Evolutionary conservation across 2,113 vertebrate species (phyloP).

Genomic region (Fulica atra): DNA sequence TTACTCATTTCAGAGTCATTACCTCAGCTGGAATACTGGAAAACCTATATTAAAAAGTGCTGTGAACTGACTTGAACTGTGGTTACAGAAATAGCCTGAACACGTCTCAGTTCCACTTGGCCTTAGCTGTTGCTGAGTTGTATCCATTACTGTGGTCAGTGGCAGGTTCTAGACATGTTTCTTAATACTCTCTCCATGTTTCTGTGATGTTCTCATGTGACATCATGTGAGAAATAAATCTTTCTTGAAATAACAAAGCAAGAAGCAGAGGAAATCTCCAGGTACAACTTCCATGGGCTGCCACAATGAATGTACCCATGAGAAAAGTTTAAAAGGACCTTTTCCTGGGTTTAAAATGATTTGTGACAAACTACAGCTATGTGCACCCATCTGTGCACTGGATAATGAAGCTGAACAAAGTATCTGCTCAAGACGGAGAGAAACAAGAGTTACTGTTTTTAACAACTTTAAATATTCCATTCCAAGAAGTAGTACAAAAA

Average conservation of each 20-base stretch:
- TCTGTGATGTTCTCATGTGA: not conserved
- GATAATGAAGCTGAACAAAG: conserved; percentile 4
- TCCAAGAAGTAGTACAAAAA: not conserved
- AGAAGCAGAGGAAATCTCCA: not conserved
- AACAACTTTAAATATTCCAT: not conserved
- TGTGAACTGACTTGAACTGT: not conserved
- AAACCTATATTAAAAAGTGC: not conserved
- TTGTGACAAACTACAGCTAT: not conserved
- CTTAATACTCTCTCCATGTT: not conserved
- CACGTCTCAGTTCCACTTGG: not conserved
- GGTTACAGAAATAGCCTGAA: not conserved
- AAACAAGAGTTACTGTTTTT: not conserved
- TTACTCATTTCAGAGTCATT: not conserved
- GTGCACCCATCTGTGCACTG: not conserved
- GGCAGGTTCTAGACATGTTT: not conserved
- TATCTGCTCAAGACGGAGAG: not conserved
- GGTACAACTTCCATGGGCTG: not conserved
- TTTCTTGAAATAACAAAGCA: not conserved
- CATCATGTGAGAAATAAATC: not conserved
- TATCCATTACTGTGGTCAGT: not conserved
- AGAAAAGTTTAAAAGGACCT: not conserved
- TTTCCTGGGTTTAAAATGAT: not conserved
- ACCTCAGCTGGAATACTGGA: not conserved
- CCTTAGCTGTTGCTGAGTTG: not conserved
- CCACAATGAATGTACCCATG: fast-evolving